Percentiles rank a stretch among this genome's conserved stretches.
Evolutionary conservation across 2,797 vertebrate genomes (phyloP).

Genomic region (Bothrops alternatus): DNA sequence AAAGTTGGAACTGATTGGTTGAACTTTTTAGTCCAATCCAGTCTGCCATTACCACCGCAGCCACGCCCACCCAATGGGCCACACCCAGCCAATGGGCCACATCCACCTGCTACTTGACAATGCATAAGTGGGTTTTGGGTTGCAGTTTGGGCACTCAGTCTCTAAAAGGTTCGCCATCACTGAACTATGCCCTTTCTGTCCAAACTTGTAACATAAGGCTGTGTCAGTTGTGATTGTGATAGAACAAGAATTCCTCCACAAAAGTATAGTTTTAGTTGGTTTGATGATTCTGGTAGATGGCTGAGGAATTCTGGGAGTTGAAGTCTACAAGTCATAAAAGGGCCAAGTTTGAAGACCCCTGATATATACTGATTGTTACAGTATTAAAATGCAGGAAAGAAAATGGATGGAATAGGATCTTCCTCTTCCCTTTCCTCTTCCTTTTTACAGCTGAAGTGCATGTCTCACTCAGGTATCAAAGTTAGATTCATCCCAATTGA

Average conservation of each 20-base stretch:
- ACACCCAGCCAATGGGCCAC: too few species aligned
- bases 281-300: not conserved
- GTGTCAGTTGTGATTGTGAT: not conserved
- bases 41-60: too few species aligned
- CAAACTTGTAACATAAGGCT: not conserved
- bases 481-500: not conserved
- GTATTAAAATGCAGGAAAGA: not conserved
- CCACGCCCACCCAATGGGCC: too few species aligned
- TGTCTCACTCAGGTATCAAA: not conserved
- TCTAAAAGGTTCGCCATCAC: too few species aligned
- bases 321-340: too few species aligned
- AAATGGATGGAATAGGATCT: not conserved
- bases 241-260: not conserved
- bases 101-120: too few species aligned
- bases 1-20: too few species aligned
- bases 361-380: not conserved
- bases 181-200: not conserved
- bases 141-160: too few species aligned
- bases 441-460: not conserved
- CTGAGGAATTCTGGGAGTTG: too few species aligned
- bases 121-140: too few species aligned
- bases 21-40: too few species aligned
- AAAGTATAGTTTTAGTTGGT: not conserved
- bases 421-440: not conserved
- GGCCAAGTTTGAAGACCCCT: too few species aligned